A percentile compares a stretch with the other conserved stretches of the same genome.
These are phyloP conservation scores for Troides aeacus DNA, from an alignment of 2,888 invertebrate genomes.

Conservation along the genomic window DNA sequence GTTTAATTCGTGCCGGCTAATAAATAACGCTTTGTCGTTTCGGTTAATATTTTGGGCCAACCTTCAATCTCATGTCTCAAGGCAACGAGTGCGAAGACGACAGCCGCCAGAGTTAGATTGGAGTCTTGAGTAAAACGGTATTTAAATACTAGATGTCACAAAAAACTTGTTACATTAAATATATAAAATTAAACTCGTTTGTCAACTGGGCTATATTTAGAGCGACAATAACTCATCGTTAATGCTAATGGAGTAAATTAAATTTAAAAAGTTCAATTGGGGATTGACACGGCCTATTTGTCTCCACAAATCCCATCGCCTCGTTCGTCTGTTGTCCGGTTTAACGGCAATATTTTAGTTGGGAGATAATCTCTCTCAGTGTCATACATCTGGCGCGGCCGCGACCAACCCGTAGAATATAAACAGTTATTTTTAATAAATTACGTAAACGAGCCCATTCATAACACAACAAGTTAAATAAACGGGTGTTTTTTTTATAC, in stretches of 20 bases:
- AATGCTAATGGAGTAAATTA: conserved; percentile 54
- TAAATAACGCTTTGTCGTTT: not conserved
- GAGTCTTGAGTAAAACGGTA: no score
- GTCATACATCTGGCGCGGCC: conserved; percentile 11
- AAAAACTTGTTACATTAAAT: no score
- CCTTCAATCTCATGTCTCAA: not conserved
- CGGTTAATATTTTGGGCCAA: not conserved
- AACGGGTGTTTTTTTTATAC: conserved; percentile 4
- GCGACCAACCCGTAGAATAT: conserved; percentile 9
- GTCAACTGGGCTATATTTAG: not conserved
- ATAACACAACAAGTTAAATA: conserved; percentile 15
- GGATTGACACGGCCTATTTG: conserved; percentile 65
- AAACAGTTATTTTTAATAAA: conserved; percentile 20
- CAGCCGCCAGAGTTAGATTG: not conserved
- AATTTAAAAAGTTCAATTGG: conserved; percentile 72
- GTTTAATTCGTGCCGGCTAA: no score
- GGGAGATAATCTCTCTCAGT: conserved; percentile 30
- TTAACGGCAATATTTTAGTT: conserved; percentile 38
- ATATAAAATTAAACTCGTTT: not conserved
- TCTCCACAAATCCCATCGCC: conserved; percentile 55
- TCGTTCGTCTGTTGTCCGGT: conserved; percentile 52
- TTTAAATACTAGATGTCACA: not conserved
- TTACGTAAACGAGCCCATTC: conserved; percentile 16
- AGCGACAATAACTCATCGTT: conserved; percentile 59
- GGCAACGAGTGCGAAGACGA: not conserved